phyloP scores from a whole-genome alignment of 2,113 vertebrate species.

The Picathartes gymnocephalus region DNA sequence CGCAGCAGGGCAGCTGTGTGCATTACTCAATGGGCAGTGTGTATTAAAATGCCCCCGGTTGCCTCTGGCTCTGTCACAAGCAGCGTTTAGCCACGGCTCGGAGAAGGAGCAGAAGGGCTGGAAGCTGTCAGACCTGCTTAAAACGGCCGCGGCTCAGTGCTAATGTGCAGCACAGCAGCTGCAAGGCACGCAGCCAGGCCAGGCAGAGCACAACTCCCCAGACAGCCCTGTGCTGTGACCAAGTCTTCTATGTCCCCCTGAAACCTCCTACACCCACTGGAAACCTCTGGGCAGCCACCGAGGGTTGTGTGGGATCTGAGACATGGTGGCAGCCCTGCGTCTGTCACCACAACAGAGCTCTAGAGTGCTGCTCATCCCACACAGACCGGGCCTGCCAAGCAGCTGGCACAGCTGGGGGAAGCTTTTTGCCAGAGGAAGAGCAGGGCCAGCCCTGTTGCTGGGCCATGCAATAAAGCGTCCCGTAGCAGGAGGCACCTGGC shows the following conservation, averaged over 20 bases:
- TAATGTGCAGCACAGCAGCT: neutral
- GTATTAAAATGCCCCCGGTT: neutral
- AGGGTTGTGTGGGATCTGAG: neutral
- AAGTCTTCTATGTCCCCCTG: rapidly evolving
- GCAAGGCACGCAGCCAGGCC: neutral
- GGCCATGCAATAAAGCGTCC: neutral
- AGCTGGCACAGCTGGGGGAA: neutral
- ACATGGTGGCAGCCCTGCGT: neutral
- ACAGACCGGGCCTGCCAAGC: neutral
- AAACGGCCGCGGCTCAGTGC: neutral
- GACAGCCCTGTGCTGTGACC: rapidly evolving
- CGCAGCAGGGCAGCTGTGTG: neutral
- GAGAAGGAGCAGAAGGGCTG: slow-evolving; percentile 24
- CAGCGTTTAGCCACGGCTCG: neutral
- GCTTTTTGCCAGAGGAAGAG: neutral
- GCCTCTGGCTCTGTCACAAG: neutral
- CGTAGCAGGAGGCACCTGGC: neutral
- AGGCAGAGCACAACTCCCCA: neutral
- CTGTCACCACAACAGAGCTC: neutral
- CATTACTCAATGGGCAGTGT: neutral
- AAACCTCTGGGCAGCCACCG: neutral
- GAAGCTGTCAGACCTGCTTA: slow-evolving; percentile 12
- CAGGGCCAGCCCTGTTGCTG: neutral
- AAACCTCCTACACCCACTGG: neutral
- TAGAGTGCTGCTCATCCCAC: neutral